Evolutionary conservation across 2,888 invertebrate genomes (phyloP).

Genomic region (Hololepta plana): DNA sequence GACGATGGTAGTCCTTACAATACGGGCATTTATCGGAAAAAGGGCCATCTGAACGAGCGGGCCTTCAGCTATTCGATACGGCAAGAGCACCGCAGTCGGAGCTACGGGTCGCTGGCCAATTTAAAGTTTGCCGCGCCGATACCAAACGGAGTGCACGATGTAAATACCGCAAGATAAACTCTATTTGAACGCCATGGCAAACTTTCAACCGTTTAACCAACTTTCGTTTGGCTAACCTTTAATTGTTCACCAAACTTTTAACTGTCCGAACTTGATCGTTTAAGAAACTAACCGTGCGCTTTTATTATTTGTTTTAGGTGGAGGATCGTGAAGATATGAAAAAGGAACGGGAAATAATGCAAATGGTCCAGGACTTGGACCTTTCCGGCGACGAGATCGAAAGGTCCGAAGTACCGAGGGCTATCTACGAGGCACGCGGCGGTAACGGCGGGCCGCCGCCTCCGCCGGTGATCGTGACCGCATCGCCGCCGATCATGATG

Average conservation of each 20-base stretch:
- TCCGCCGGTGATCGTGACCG: constrained; percentile 20
- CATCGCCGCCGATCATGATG: constrained; percentile 18
- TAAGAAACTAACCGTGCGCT: too few relatives aligned
- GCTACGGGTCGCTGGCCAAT: constrained; percentile 82
- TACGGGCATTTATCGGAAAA: constrained; percentile 76
- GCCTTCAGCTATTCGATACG: constrained; percentile 89
- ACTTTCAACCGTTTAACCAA: too few relatives aligned
- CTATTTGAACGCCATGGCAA: too few relatives aligned
- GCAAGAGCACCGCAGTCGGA: constrained; percentile 82
- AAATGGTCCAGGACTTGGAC: constrained; percentile 80
- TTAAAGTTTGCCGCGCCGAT: constrained; percentile 69
- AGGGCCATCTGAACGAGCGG: constrained; percentile 81
- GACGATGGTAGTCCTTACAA: constrained; percentile 42
- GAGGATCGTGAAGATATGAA: constrained; percentile 59
- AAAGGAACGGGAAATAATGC: constrained; percentile 82
- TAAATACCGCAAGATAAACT: too few relatives aligned
- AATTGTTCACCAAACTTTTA: too few relatives aligned
- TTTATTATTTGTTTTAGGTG: too few relatives aligned
- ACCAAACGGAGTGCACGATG: constrained; percentile 26
- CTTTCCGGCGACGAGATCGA: constrained; percentile 61
- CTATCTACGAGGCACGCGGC: constrained; percentile 33
- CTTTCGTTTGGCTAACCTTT: too few relatives aligned
- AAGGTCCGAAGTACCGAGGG: constrained; percentile 43
- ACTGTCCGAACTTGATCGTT: not conserved
- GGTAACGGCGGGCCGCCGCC: too few relatives aligned